Evolutionary conservation across 2,888 invertebrate genomes (phyloP).

Genomic region (Eupithecia pulchellata): DNA sequence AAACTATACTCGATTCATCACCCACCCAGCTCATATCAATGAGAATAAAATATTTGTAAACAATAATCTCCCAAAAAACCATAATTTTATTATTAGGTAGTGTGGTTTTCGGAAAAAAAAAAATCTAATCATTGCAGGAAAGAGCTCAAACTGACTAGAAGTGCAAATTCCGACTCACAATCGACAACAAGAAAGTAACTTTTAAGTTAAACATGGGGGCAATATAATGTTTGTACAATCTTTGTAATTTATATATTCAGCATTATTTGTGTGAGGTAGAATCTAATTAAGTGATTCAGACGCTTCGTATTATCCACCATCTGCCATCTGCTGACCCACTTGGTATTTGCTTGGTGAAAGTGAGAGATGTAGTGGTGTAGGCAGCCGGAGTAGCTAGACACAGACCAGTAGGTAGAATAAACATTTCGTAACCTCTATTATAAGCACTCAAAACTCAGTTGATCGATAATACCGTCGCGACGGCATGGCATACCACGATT

Average conservation of each 20-base stretch:
- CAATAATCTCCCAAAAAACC: too few species aligned
- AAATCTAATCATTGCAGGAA: too few species aligned
- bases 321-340: conserved; percentile 66
- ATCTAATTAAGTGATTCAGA: conserved; percentile 50
- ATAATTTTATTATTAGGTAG: too few species aligned
- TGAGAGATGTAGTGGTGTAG: conserved; percentile 63
- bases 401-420: conserved; percentile 54
- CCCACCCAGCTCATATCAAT: too few species aligned
- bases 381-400: conserved; percentile 58
- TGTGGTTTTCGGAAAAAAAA: too few species aligned
- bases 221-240: too few species aligned
- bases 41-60: too few species aligned
- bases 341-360: conserved; percentile 73
- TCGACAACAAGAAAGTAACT: too few species aligned
- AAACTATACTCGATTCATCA: background rate
- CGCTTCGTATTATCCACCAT: conserved; percentile 56
- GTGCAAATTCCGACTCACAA: too few species aligned
- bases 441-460: conserved; percentile 55
- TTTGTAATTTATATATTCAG: too few species aligned
- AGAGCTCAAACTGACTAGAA: too few species aligned
- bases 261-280: conserved; percentile 39
- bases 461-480: conserved; percentile 64
- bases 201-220: too few species aligned
- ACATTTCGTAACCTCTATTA: conserved; percentile 73
- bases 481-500: conserved; percentile 56